Percentiles rank a stretch among this genome's conserved stretches.
Conservation (phyloP, 2,888 invertebrate species). For the Mimas tiliae region DNA sequence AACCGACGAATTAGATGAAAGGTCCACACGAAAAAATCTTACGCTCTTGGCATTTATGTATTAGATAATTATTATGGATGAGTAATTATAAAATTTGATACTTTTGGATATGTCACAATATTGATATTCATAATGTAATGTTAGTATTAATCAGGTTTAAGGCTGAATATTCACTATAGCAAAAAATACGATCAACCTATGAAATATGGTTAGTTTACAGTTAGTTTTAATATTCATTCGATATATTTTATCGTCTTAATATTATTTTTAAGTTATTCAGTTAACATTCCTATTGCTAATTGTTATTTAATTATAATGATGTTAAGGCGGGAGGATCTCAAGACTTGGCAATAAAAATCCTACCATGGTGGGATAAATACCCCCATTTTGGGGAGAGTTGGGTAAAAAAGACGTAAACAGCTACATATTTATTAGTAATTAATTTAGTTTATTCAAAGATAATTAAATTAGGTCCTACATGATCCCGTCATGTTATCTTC, state of each 20-base stretch:
- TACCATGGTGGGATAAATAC: no score
- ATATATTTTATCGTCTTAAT: slow-evolving; percentile 4
- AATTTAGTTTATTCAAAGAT: background rate
- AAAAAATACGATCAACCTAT: background rate
- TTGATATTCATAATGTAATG: slow-evolving; percentile 5
- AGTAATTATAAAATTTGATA: slow-evolving; percentile 7
- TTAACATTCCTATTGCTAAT: slow-evolving; percentile 14
- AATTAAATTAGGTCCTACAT: slow-evolving; percentile 10
- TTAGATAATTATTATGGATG: background rate
- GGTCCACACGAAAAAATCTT: background rate
- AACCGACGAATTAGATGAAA: no score
- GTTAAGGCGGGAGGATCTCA: background rate
- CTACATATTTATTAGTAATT: background rate
- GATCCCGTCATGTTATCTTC: slow-evolving; percentile 18
- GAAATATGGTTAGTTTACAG: background rate
- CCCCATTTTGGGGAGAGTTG: background rate
- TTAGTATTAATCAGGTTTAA: slow-evolving; percentile 9
- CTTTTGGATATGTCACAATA: slow-evolving; percentile 19
- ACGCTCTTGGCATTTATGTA: background rate
- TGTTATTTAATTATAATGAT: slow-evolving; percentile 22
- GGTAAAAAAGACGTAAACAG: background rate
- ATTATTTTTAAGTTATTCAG: background rate
- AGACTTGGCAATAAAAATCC: background rate
- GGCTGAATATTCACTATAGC: slow-evolving; percentile 16
- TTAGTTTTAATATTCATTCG: background rate